A percentile compares a stretch with the other conserved stretches of the same genome.
Conservation (phyloP, 2,888 invertebrate species). For the Microctonus hyperodae region DNA sequence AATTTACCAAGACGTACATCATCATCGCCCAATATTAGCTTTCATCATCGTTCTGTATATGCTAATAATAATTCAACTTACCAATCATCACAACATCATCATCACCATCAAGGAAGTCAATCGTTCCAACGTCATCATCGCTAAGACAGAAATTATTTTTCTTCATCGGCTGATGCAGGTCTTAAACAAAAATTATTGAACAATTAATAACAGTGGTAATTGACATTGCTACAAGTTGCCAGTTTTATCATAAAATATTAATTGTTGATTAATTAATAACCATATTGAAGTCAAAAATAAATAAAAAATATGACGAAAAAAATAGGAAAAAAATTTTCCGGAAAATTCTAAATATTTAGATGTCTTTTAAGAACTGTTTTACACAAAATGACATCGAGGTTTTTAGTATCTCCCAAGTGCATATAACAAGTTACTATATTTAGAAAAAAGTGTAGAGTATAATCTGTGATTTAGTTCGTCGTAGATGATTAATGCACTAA, state of each 20-base stretch:
- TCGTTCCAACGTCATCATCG: conserved; percentile 60
- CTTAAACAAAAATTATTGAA: no score
- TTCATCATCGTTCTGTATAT: conserved; percentile 48
- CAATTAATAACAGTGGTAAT: no score
- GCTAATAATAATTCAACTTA: conserved; percentile 50
- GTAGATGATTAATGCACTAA: conserved; percentile 11
- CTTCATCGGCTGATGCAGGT: no score
- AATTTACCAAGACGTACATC: conserved; percentile 38
- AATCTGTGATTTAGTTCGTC: conserved; percentile 35
- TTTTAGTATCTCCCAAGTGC: conserved; percentile 14
- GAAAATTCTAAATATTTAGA: not conserved
- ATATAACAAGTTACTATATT: not conserved
- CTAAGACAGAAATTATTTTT: conserved; percentile 44
- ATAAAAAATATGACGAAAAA: not conserved
- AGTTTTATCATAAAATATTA: no score
- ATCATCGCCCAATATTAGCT: conserved; percentile 45
- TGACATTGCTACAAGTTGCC: no score
- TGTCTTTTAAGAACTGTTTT: not conserved
- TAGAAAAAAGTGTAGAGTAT: conserved; percentile 31
- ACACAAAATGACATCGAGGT: not conserved
- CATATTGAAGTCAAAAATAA: not conserved
- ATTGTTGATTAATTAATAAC: not conserved
- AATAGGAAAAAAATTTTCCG: not conserved
- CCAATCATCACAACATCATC: conserved; percentile 46
- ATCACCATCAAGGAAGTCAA: not conserved